phyloP scores from a whole-genome alignment of 2,888 invertebrate species.

The Caenorhabditis parvicauda region DNA sequence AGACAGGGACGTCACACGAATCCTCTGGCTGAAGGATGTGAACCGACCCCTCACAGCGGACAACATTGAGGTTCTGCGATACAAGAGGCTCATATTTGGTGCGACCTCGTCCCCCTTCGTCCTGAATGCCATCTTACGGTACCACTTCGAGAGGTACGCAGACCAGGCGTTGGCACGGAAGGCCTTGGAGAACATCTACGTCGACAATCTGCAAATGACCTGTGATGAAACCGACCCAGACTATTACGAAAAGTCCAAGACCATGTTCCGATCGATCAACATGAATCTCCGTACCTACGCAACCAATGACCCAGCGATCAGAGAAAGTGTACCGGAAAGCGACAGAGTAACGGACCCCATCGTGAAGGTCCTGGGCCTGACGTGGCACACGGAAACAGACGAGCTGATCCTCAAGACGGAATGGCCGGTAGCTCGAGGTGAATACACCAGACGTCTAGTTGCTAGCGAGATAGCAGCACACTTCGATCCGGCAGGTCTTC shows the following conservation, averaged over 20 bases:
- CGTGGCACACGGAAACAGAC: conserved; percentile 12
- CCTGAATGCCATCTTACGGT: conserved; percentile 16
- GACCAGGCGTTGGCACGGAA: not conserved
- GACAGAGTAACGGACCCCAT: not conserved
- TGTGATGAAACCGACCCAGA: conserved; percentile 1
- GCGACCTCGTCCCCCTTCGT: conserved; percentile 24
- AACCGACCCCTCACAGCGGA: conserved; percentile 2
- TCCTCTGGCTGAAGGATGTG: conserved; percentile 36
- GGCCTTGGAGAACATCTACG: conserved; percentile 8
- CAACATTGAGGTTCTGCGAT: conserved; percentile 28
- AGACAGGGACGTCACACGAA: conserved; percentile 25
- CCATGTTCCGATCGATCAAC: conserved; percentile 2
- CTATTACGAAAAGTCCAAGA: conserved; percentile 3
- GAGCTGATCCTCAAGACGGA: not conserved
- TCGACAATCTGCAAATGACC: conserved; percentile 17
- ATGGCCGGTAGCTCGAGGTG: not conserved
- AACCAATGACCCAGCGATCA: not conserved
- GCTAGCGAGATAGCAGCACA: not conserved
- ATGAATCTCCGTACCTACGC: conserved; percentile 7
- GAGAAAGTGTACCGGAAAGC: not conserved
- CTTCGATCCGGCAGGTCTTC: conserved; percentile 16
- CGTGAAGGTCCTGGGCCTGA: conserved; percentile 15
- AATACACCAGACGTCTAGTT: conserved; percentile 7
- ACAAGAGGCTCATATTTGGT: conserved; percentile 36
- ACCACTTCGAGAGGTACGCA: not conserved